These are phyloP conservation scores for Watsonalla binaria DNA, from an alignment of 2,888 invertebrate genomes.

Conservation along the genomic window DNA sequence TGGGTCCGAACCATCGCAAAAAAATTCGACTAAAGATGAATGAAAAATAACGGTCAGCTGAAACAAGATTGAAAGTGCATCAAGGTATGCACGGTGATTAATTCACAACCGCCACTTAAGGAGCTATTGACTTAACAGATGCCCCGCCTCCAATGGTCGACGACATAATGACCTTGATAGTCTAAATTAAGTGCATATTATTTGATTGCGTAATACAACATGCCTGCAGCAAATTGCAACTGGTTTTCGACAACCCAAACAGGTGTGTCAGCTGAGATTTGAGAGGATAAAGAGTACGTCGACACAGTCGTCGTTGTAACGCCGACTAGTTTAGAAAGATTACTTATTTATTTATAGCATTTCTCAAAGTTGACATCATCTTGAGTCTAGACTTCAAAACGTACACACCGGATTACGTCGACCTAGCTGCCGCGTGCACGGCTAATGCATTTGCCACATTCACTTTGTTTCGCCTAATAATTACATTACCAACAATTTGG, in stretches of 20 bases:
- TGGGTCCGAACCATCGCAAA: constrained; percentile 13
- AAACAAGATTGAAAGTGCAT: constrained; percentile 71
- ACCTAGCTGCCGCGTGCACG: constrained; percentile 28
- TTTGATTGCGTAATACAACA: constrained; percentile 51
- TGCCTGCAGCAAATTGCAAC: constrained; percentile 62
- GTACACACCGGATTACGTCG: constrained; percentile 34
- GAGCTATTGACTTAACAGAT: constrained; percentile 54
- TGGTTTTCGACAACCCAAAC: constrained; percentile 47
- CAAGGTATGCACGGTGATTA: constrained; percentile 56
- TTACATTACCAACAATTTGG: background rate
- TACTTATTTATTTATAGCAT: constrained; percentile 26
- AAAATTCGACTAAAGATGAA: constrained; percentile 30
- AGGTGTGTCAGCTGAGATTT: constrained; percentile 48
- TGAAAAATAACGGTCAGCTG: constrained; percentile 46
- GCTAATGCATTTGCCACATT: constrained; percentile 33
- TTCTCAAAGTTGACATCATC: constrained; percentile 30
- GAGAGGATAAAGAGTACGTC: constrained; percentile 27
- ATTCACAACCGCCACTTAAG: constrained; percentile 62
- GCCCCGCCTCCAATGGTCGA: constrained; percentile 56
- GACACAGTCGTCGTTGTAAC: constrained; percentile 19
- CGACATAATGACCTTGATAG: constrained; percentile 50
- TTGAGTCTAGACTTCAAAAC: constrained; percentile 35
- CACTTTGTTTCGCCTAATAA: background rate
- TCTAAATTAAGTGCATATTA: constrained; percentile 56
- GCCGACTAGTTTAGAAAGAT: constrained; percentile 27